phyloP scores from a whole-genome alignment of 2,888 invertebrate species.

The Meliscaeva auricollis region DNA sequence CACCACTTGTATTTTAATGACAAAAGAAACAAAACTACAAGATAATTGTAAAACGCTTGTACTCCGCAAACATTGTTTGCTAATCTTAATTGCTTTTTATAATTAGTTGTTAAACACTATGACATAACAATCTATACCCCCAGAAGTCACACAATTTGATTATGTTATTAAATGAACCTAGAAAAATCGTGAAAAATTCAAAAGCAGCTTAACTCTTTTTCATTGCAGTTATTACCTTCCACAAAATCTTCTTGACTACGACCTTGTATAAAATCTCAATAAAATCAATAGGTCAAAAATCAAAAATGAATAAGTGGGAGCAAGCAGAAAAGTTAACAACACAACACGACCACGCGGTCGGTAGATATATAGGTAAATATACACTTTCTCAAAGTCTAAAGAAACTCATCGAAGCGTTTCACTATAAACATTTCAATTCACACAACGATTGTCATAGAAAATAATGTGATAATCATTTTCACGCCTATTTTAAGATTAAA shows the following conservation, averaged over 20 bases:
- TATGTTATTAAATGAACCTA: no score
- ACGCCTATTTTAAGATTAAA: conserved; percentile 41
- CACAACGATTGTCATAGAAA: conserved; percentile 25
- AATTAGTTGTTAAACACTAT: background rate
- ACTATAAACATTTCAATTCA: conserved; percentile 25
- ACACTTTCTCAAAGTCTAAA: conserved; percentile 7
- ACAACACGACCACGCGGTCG: background rate
- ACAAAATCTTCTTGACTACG: background rate
- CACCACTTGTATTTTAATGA: conserved; percentile 3
- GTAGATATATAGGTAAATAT: background rate
- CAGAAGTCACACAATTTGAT: no score
- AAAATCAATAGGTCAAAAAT: background rate
- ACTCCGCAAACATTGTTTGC: background rate
- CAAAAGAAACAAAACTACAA: background rate
- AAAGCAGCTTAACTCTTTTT: no score
- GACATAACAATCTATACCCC: no score
- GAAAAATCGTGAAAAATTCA: no score
- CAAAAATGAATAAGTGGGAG: background rate
- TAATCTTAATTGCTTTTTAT: conserved; percentile 2
- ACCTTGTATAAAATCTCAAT: background rate
- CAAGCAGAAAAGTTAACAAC: background rate
- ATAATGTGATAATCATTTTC: conserved; percentile 31
- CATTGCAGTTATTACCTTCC: no score
- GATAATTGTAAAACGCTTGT: no score
- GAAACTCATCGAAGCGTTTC: background rate